A percentile compares a stretch with the other conserved stretches of the same genome.
phyloP scores from a whole-genome alignment of 1,140 invertebrate genomes.

The Cotesia glomerata region DNA sequence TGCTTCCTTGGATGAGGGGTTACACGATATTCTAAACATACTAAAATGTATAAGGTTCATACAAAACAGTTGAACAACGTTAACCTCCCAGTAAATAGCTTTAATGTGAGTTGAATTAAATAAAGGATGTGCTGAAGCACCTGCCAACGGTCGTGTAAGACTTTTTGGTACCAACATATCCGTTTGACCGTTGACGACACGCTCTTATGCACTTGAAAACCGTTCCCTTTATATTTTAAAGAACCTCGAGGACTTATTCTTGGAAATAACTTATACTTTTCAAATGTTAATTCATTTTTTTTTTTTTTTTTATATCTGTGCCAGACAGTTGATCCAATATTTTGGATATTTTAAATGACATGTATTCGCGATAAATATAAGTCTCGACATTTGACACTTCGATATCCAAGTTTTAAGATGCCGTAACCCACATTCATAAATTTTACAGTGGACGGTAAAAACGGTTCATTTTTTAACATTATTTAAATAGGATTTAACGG shows the following conservation, averaged over 20 bases:
- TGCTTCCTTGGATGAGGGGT: slow-evolving; percentile 25
- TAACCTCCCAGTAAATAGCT: no score
- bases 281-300: no score
- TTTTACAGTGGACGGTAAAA: no score
- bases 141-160: slow-evolving; percentile 31
- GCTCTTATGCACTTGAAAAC: slow-evolving; percentile 27
- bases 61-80: slow-evolving; percentile 8
- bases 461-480: no score
- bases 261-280: slow-evolving; percentile 3
- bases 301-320: no score
- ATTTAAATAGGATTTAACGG: no score
- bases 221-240: slow-evolving; percentile 17
- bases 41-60: neutral
- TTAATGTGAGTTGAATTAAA: no score
- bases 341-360: no score
- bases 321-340: no score
- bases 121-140: slow-evolving; percentile 17
- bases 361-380: neutral
- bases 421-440: no score
- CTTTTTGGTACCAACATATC: slow-evolving; percentile 19
- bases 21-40: slow-evolving; percentile 19
- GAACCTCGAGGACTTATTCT: slow-evolving; percentile 14
- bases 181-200: slow-evolving; percentile 38
- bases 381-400: neutral
- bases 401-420: no score